Conservation (phyloP, 2,888 invertebrate genomes). For the Nymphalis polychloros region DNA sequence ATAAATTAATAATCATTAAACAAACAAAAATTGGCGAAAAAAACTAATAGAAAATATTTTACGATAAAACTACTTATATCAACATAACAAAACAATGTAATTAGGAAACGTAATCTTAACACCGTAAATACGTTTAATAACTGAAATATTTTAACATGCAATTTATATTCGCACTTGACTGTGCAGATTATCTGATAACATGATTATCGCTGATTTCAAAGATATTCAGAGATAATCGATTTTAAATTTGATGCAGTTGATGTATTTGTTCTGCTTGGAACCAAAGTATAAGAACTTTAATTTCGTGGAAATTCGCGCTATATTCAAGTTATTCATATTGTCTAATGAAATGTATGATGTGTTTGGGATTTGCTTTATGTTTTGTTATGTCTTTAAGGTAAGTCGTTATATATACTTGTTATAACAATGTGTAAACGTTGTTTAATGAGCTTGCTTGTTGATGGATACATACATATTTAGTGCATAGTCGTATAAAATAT, state of each 20-base stretch:
- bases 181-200: slow-evolving; percentile 1
- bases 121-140: no score
- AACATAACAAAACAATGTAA: no score
- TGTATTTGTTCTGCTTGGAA: background rate
- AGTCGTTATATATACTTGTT: background rate
- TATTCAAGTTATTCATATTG: background rate
- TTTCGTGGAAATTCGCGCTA: background rate
- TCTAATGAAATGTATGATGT: background rate
- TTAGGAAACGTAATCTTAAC: no score
- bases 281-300: background rate
- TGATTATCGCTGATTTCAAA: slow-evolving; percentile 3
- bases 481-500: no score
- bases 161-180: background rate
- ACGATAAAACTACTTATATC: no score
- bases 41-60: no score
- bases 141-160: background rate
- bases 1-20: no score
- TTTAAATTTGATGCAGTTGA: background rate
- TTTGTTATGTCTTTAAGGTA: background rate
- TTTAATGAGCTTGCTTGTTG: no score
- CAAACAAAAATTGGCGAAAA: no score
- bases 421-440: no score
- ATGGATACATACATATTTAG: no score
- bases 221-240: background rate
- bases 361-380: background rate